phyloP scores from a whole-genome alignment of 2,888 invertebrate genomes.

The Athripsodes cinereus region DNA sequence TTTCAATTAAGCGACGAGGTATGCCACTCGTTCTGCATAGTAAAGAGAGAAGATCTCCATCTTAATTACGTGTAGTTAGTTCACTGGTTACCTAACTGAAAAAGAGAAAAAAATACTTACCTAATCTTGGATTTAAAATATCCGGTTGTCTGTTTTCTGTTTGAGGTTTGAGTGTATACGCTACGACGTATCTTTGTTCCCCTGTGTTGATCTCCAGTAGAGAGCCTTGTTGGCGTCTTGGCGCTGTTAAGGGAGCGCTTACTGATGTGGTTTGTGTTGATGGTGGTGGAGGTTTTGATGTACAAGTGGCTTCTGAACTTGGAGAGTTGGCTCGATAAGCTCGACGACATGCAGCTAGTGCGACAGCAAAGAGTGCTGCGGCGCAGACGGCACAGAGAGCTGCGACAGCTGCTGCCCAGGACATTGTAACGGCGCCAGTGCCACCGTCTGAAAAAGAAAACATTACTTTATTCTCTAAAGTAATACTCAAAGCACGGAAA shows the following conservation, averaged over 20 bases:
- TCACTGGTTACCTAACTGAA: too few species aligned
- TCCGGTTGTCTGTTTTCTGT: constrained; percentile 69
- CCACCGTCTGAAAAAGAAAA: constrained; percentile 53
- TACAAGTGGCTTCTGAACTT: constrained; percentile 38
- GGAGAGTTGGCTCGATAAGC: constrained; percentile 33
- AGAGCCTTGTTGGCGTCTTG: constrained; percentile 36
- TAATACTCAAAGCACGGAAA: too few species aligned
- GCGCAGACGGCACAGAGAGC: constrained; percentile 39
- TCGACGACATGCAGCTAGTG: constrained; percentile 12
- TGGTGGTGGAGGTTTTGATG: constrained; percentile 39
- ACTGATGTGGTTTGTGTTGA: constrained; percentile 39
- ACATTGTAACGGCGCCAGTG: constrained; percentile 64
- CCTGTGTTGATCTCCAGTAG: constrained; percentile 62
- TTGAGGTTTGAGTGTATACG: constrained; percentile 71
- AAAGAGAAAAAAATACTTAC: constrained; percentile 35
- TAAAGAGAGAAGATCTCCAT: too few species aligned
- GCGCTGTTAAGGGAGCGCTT: constrained; percentile 36
- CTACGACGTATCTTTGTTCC: constrained; percentile 78
- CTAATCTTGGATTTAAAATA: constrained; percentile 72
- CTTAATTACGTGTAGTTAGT: too few species aligned
- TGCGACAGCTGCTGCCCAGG: constrained; percentile 45
- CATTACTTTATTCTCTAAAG: too few species aligned
- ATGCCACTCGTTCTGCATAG: too few species aligned
- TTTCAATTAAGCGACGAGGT: too few species aligned
- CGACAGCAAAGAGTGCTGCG: constrained; percentile 34